Base-by-base conservation (phyloP, 2,888 invertebrate species). In the Trissoscelio sp. region DNA sequence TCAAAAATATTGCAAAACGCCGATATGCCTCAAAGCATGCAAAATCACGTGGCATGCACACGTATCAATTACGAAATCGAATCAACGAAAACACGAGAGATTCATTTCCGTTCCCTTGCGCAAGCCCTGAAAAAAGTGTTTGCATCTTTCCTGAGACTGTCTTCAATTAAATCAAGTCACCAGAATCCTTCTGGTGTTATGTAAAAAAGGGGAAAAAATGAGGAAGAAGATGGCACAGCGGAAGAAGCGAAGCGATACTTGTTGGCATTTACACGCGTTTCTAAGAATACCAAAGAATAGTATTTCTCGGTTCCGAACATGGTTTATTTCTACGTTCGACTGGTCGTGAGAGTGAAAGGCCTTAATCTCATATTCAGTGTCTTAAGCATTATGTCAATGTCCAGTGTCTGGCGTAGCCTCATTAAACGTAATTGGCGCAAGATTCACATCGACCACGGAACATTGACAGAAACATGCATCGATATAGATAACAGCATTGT, bases 321-420 rank as follows among this genome's bases (percentile, higher is more conserved):
- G 31, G 53, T 24, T 55, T 46, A 48, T 67, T 69, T 60, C 66
- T 37, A 37, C 81, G 66, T 62, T 55, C 57, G 14, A 73, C 28
- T 51, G 39, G 73, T 51, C 48, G 57, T 60, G 74, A 83, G 70
- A 83, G 83, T 83, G 80, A 83, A 83, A 83, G 80, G 80, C 64
- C 53, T 74, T 78, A 79, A 82, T 81, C 73, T 69, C 28, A 81
- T 79, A 81, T 81, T 79, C 66, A 83, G 73, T 81, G 82, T 83
- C 80, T 84, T 82, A 83, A 85, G 79, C 81, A 82, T 85, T 84
- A 83, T 84, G 85, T 84, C 85, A 85, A 84, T 82, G 77, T 74
- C 58, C 79, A 82, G 62, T 64, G 53, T 73, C 42, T 55, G 58
- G 53, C 53, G 64, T 73, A 81, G 67, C 14, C 78, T 81, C 78